phyloP scores from a whole-genome alignment of 2,888 invertebrate species.

The Nasonia oneida region DNA sequence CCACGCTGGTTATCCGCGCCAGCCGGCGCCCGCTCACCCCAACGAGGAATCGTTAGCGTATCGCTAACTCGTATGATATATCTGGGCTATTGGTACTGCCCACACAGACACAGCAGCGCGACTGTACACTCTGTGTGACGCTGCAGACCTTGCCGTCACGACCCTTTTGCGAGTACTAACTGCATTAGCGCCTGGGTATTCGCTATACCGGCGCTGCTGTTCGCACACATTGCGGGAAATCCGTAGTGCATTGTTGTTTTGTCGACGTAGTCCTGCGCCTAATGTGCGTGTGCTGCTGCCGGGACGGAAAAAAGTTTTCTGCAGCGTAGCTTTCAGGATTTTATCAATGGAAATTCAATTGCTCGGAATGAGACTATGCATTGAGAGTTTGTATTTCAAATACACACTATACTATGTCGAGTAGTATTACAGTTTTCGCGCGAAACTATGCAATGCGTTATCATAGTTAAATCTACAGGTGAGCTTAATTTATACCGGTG shows the following conservation, averaged over 20 bases:
- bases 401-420: neutral
- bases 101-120: neutral
- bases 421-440: neutral
- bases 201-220: neutral
- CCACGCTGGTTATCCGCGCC: conserved; percentile 59
- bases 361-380: neutral
- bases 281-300: neutral
- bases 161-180: conserved; percentile 64
- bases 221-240: conserved; percentile 7
- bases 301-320: neutral
- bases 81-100: conserved; percentile 62
- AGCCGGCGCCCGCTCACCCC: conserved; percentile 25
- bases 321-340: neutral
- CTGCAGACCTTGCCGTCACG: neutral
- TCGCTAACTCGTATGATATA: conserved; percentile 74
- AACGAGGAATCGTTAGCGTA: conserved; percentile 73
- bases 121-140: neutral
- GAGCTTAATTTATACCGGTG: conserved; percentile 50
- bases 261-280: neutral
- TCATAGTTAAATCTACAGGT: neutral
- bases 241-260: conserved; percentile 47
- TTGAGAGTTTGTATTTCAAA: neutral
- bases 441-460: neutral
- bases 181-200: conserved; percentile 46
- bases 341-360: neutral